Conservation (phyloP, 2,797 vertebrate species). For the Notolabrus celidotus region DNA sequence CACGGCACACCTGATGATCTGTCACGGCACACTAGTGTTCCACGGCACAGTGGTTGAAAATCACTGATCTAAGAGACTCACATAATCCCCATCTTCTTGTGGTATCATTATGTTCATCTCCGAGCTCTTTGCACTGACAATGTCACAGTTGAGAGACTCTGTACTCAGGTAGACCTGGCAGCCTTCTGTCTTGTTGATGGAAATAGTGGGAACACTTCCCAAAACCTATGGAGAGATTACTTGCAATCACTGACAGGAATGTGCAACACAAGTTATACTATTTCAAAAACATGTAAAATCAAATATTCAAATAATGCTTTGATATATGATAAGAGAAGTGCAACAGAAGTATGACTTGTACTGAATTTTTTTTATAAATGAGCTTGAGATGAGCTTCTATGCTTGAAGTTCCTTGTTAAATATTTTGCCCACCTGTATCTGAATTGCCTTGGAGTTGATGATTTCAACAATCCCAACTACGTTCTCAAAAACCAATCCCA, state of each 20-base stretch:
- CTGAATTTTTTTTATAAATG: no score
- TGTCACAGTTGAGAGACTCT: slow-evolving; percentile 91
- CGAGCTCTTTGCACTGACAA: slow-evolving; percentile 97
- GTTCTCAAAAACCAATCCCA: slow-evolving; percentile 96
- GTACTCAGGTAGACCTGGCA: slow-evolving; percentile 97
- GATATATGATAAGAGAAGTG: neutral
- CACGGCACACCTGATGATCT: no score
- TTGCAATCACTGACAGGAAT: neutral
- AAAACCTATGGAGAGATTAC: slow-evolving; percentile 85
- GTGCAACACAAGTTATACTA: neutral
- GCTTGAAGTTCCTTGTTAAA: no score
- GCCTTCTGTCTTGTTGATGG: slow-evolving; percentile 98
- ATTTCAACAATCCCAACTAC: slow-evolving; percentile 97
- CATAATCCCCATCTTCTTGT: slow-evolving; percentile 91
- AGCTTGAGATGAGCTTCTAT: no score
- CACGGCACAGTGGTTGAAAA: no score
- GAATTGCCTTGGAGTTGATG: slow-evolving; percentile 94
- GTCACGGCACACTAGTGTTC: no score
- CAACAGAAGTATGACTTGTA: neutral
- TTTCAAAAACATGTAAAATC: neutral
- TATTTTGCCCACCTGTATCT: slow-evolving; percentile 90
- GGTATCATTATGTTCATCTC: slow-evolving; percentile 98
- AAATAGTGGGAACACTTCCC: slow-evolving; percentile 96
- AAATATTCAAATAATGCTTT: neutral
- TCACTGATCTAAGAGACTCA: slow-evolving; percentile 82